These are phyloP conservation scores for Hippoglossus hippoglossus DNA, from an alignment of 2,797 vertebrate species.

Conservation along the genomic window DNA sequence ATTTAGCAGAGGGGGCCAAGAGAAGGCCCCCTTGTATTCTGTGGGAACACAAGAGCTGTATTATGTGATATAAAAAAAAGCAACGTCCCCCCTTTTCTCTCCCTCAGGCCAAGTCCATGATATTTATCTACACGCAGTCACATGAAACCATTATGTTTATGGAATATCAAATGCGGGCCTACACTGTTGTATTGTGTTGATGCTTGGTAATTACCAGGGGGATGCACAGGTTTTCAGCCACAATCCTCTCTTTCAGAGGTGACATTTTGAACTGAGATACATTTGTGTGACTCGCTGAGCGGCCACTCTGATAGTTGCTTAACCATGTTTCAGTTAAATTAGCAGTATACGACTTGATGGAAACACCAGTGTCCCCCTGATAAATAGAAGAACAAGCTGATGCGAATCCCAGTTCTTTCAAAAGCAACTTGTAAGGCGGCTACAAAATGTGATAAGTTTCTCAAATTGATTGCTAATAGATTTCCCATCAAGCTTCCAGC, in stretches of 20 bases:
- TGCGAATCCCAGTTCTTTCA: slow-evolving; percentile 7
- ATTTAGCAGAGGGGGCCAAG: slow-evolving; percentile 86
- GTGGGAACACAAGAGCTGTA: slow-evolving; percentile 91
- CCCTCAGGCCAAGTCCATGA: slow-evolving; percentile 75
- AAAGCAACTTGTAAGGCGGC: slow-evolving; percentile 18
- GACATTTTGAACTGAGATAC: slow-evolving; percentile 74
- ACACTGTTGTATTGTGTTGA: slow-evolving; percentile 61
- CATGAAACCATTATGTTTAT: slow-evolving; percentile 83
- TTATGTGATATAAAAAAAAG: slow-evolving; percentile 89
- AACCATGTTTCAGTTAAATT: slow-evolving; percentile 51
- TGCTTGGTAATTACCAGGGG: slow-evolving; percentile 66
- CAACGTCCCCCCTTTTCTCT: slow-evolving; percentile 76
- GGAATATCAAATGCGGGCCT: slow-evolving; percentile 76
- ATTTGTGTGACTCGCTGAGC: slow-evolving; percentile 54
- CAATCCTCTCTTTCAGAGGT: slow-evolving; percentile 69
- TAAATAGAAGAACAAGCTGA: slow-evolving; percentile 25
- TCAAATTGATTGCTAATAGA: slow-evolving; percentile 68
- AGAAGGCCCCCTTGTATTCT: slow-evolving; percentile 86
- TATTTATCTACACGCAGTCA: slow-evolving; percentile 81
- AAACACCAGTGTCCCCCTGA: slow-evolving; percentile 16
- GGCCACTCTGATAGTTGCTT: slow-evolving; percentile 27
- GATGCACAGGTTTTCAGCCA: slow-evolving; percentile 66
- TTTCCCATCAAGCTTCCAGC: slow-evolving; percentile 65
- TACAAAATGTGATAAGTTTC: slow-evolving; percentile 60
- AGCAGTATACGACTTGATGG: slow-evolving; percentile 24